phyloP scores from a whole-genome alignment of 2,113 vertebrate species.

The Prochilodus magdalenae region DNA sequence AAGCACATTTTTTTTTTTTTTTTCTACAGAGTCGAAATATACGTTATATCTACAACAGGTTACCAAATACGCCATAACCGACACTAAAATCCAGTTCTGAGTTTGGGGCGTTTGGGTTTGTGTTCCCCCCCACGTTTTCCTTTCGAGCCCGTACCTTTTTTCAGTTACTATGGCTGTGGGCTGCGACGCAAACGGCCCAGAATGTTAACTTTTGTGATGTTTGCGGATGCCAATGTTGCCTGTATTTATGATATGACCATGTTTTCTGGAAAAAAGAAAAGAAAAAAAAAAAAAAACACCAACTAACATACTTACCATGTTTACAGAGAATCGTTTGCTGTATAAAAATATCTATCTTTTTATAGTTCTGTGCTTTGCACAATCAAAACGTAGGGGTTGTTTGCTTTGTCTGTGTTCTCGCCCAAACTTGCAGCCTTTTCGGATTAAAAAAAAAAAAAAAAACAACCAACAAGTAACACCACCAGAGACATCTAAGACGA shows the following conservation, averaged over 20 bases:
- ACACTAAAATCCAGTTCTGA: conserved; percentile 81
- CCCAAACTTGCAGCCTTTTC: conserved; percentile 86
- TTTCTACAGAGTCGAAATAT: conserved; percentile 86
- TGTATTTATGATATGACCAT: conserved; percentile 91
- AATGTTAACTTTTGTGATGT: conserved; percentile 88
- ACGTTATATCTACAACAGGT: conserved; percentile 83
- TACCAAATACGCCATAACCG: conserved; percentile 88
- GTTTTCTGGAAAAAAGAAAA: conserved; percentile 88
- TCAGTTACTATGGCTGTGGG: conserved; percentile 83
- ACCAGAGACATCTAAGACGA: conserved; percentile 69
- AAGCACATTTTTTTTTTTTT: conserved; percentile 86
- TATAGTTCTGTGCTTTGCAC: conserved; percentile 95
- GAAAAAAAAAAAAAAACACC: too few relatives aligned
- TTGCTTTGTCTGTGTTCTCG: conserved; percentile 86
- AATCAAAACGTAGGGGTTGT: conserved; percentile 85
- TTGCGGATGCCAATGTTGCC: conserved; percentile 93
- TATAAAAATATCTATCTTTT: conserved; percentile 91
- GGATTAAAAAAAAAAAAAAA: too few relatives aligned
- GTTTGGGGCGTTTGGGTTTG: conserved; percentile 71
- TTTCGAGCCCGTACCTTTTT: conserved; percentile 71
- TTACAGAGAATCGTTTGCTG: conserved; percentile 97
- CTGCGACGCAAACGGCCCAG: conserved; percentile 79
- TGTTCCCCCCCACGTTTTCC: too few relatives aligned
- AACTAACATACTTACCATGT: conserved; percentile 95
- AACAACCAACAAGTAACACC: too few relatives aligned